These are phyloP conservation scores for Macrotus californicus DNA, from an alignment of 2,113 vertebrate species.

Conservation along the genomic window DNA sequence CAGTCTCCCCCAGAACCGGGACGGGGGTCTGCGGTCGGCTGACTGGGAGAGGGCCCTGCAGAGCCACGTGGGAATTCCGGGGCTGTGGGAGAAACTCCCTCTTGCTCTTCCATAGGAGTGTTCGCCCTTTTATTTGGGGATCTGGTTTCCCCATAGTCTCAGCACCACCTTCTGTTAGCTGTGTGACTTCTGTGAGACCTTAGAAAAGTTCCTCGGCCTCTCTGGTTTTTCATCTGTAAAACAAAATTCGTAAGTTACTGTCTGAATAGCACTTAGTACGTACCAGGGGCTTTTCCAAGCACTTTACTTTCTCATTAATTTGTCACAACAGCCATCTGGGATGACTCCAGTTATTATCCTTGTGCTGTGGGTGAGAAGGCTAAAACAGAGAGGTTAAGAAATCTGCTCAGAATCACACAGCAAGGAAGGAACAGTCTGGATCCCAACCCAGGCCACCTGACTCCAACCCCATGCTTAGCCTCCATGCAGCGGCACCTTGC, in stretches of 20 bases:
- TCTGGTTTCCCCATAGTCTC: neutral
- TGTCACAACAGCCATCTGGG: neutral
- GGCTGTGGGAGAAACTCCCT: neutral
- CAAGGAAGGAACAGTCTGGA: neutral
- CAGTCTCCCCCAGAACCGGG: neutral
- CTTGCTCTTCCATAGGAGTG: rapidly evolving
- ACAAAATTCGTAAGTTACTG: neutral
- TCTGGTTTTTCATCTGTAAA: neutral
- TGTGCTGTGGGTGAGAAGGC: neutral
- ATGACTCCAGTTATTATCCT: neutral
- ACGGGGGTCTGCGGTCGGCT: rapidly evolving
- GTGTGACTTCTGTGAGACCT: neutral
- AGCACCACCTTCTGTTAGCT: neutral
- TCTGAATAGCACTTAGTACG: neutral
- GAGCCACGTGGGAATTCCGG: neutral
- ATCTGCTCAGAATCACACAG: neutral
- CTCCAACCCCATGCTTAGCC: neutral
- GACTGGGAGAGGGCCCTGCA: neutral
- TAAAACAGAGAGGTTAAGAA: neutral
- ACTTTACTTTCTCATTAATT: neutral
- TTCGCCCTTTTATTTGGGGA: neutral
- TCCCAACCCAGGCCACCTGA: neutral
- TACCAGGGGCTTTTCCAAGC: neutral
- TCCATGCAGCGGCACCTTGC: rapidly evolving
- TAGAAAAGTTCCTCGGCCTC: neutral